Evolutionary conservation across 2,113 vertebrate species (phyloP).

Genomic region (Heliornis fulica): DNA sequence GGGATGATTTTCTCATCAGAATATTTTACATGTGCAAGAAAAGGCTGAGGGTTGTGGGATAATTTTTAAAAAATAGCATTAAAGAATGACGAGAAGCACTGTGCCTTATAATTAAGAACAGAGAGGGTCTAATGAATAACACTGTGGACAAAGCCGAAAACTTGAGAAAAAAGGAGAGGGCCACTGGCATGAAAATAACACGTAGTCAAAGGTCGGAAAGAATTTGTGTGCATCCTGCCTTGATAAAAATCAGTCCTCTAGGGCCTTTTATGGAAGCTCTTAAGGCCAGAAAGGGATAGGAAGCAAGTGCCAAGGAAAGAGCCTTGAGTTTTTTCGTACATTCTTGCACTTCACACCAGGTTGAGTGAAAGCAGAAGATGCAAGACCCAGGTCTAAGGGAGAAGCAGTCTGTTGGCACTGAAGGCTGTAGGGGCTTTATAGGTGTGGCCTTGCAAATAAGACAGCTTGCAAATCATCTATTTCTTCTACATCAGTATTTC

Average conservation of each 20-base stretch:
- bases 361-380: background rate
- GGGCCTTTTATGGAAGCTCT: background rate
- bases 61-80: background rate
- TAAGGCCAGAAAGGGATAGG: background rate
- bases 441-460: background rate
- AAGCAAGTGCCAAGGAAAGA: background rate
- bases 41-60: background rate
- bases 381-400: rapidly evolving
- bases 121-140: background rate
- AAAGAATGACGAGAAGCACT: background rate
- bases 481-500: background rate
- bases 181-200: background rate
- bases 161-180: background rate
- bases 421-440: background rate
- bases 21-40: background rate
- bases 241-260: background rate
- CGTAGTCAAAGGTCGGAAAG: background rate
- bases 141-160: background rate
- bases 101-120: background rate
- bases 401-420: background rate
- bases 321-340: background rate
- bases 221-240: background rate
- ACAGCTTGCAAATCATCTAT: background rate
- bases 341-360: background rate
- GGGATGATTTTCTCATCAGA: background rate